phyloP scores from a whole-genome alignment of 1,140 invertebrate genomes.

The Lineus longissimus region DNA sequence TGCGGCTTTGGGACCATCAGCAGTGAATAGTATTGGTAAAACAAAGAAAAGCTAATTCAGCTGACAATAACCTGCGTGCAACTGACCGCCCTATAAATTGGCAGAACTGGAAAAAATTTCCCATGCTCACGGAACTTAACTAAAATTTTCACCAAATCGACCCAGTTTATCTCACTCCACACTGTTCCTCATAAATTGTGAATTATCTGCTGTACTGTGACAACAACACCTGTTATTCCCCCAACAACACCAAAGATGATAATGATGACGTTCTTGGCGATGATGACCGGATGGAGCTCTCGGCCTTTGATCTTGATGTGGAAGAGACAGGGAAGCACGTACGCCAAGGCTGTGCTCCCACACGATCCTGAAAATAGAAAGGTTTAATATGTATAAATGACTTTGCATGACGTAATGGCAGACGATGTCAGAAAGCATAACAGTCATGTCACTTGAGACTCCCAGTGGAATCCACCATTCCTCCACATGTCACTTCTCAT shows the following conservation, averaged over 20 bases:
- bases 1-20: too few species aligned
- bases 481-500: too few species aligned
- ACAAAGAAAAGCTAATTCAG: too few species aligned
- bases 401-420: not conserved
- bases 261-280: conserved; percentile 35
- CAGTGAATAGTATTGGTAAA: too few species aligned
- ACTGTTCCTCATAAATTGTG: not conserved
- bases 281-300: conserved; percentile 20
- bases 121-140: too few species aligned
- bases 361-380: conserved; percentile 39
- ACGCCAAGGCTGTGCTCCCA: conserved; percentile 42
- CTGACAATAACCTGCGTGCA: too few species aligned
- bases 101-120: too few species aligned
- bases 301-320: conserved; percentile 34
- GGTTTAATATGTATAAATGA: too few species aligned
- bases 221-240: conserved; percentile 30
- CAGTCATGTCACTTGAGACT: not conserved
- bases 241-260: conserved; percentile 34
- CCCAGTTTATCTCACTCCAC: too few species aligned
- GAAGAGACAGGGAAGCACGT: conserved; percentile 44
- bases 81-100: too few species aligned
- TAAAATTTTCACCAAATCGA: too few species aligned
- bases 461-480: too few species aligned
- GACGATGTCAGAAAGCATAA: not conserved
- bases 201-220: conserved; percentile 19